phyloP scores from a whole-genome alignment of 2,797 vertebrate genomes.

The Cetoscarus ocellatus region DNA sequence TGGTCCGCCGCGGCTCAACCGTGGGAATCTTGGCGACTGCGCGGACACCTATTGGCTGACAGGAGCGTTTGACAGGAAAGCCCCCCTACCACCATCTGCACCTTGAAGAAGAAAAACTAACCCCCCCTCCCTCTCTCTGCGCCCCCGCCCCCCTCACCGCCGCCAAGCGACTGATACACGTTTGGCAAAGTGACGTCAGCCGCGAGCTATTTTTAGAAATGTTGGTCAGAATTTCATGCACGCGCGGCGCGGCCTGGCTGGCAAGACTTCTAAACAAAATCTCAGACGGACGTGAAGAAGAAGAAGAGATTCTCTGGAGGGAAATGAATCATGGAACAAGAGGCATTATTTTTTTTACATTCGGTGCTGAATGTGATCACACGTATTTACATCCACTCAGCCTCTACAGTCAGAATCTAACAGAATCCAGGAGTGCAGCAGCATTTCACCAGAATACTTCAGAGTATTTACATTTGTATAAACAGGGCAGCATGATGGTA shows the following conservation, averaged over 20 bases:
- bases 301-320: slow-evolving; percentile 20
- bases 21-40: slow-evolving; percentile 59
- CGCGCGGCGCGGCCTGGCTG: slow-evolving; percentile 63
- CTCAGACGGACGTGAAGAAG: slow-evolving; percentile 48
- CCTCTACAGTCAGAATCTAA: slow-evolving; percentile 11
- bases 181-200: slow-evolving; percentile 82
- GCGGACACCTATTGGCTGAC: slow-evolving; percentile 63
- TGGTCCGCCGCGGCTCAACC: slow-evolving; percentile 55
- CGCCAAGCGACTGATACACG: slow-evolving; percentile 70
- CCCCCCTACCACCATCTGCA: slow-evolving; percentile 8
- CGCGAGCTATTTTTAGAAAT: slow-evolving; percentile 82
- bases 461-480: no score
- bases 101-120: neutral
- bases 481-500: no score
- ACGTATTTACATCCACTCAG: neutral
- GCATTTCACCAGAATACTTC: slow-evolving; percentile 5
- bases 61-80: slow-evolving; percentile 45
- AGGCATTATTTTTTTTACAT: slow-evolving; percentile 5
- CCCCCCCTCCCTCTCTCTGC: slow-evolving; percentile 4
- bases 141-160: slow-evolving; percentile 10
- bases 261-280: slow-evolving; percentile 63
- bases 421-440: slow-evolving; percentile 8
- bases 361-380: slow-evolving; percentile 25
- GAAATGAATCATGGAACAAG: slow-evolving; percentile 38
- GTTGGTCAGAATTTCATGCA: slow-evolving; percentile 79